Evolutionary conservation across 2,797 vertebrate species (phyloP).

Genomic region (Syndactyla subalaris): DNA sequence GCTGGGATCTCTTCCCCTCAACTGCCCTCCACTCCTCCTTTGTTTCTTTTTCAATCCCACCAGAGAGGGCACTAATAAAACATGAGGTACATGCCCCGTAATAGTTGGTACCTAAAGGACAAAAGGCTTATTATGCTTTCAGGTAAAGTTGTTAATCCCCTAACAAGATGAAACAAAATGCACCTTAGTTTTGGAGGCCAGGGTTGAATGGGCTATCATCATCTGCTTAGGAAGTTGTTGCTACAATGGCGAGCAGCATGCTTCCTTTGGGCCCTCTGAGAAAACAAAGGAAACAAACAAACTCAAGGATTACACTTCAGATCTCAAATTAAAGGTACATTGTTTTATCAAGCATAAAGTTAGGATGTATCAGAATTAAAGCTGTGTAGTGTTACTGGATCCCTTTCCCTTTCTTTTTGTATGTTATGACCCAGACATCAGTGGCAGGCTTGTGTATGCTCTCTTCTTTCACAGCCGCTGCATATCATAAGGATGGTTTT

Average conservation of each 20-base stretch:
- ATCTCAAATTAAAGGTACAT: background rate
- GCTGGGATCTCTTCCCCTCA: background rate
- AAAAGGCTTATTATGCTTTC: conserved; percentile 35
- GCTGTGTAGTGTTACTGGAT: accelerated
- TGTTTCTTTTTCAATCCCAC: background rate
- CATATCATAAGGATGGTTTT: background rate
- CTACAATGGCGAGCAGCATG: background rate
- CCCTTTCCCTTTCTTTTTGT: background rate
- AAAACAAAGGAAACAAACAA: background rate
- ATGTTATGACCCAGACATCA: background rate
- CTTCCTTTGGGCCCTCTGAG: background rate
- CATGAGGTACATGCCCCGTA: background rate
- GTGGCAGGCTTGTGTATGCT: background rate
- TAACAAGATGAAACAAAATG: conserved; percentile 20
- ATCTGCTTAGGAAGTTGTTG: background rate
- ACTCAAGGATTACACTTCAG: background rate
- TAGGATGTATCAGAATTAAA: background rate
- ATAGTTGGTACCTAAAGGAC: background rate
- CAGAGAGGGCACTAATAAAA: background rate
- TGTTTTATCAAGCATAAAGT: background rate
- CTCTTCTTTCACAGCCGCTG: background rate
- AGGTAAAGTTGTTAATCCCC: conserved; percentile 46
- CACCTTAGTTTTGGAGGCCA: accelerated
- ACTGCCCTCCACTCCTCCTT: background rate
- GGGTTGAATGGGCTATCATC: background rate